Base-by-base conservation (phyloP, 2,888 invertebrate genomes). In the Cataglyphis livida region DNA sequence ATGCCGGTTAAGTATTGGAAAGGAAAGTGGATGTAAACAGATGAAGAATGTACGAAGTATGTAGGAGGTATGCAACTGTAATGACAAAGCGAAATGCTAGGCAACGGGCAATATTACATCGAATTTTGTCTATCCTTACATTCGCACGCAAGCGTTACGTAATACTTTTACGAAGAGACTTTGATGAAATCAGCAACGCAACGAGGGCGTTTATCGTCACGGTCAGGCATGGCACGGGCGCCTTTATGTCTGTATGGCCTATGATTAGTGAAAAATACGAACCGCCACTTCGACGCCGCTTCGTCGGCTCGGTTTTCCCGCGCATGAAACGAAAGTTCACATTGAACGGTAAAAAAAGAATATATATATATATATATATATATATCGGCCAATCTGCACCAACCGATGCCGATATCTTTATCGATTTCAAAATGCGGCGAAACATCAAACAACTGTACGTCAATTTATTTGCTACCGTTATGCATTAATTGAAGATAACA, bases 241-340 rank as follows among this genome's bases (percentile, higher is more conserved):
- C 65, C 88, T 68, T n/a, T 54, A 68, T 25, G 84, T 86, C 79
- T 88, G 35, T 70, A 64, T 64, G 81, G 75, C 61, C 62, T 66
- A 83, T 73, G 82, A 86, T 89, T 85, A 87, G 79, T 85, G 85
- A 41, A 84, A 85, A 89, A 79, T 82, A 85, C 83, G 84, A 83
- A 74, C 78, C 73, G 64, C 76, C 12, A 35, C 25, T 32, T 62
- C 35, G 64, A 62, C 25, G 57, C 25, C 84, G 85, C 81, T 44
- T 83, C 48, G 76, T 74, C 71, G 64, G 38, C 28, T 61, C 41
- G 48, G 32, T 70, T 68, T 61, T 59, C 48, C 48, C 38, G 35
- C 75, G 54, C 57, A 3, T 25, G 25, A 35, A 48, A 44, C 41
- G 44, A 78, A 21, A 41, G 5, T 25, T 15, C 21, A 15, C 41